Percentiles rank a stretch among this genome's conserved stretches.
phyloP scores from a whole-genome alignment of 2,113 vertebrate species.

The Ardeotis arabs region DNA sequence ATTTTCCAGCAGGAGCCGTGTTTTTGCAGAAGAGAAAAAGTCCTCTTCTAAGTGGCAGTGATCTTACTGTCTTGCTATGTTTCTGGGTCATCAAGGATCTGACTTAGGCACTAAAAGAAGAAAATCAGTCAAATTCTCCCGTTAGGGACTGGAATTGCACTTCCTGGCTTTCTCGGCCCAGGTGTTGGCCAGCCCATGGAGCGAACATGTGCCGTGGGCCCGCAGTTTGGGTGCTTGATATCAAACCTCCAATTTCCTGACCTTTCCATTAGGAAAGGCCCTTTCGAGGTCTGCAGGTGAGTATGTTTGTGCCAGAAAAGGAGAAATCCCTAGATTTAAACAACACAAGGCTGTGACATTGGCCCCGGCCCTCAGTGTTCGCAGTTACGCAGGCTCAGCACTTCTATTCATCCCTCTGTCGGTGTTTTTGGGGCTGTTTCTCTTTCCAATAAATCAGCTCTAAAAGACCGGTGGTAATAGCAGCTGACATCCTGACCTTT shows the following conservation, averaged over 20 bases:
- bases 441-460: neutral
- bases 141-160: neutral
- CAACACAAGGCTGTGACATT: neutral
- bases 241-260: neutral
- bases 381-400: neutral
- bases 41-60: neutral
- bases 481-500: neutral
- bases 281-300: neutral
- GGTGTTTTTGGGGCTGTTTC: neutral
- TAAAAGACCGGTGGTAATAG: neutral
- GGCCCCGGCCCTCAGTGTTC: neutral
- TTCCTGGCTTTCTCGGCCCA: neutral
- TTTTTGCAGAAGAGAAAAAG: neutral
- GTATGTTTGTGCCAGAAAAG: neutral
- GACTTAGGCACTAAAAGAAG: neutral
- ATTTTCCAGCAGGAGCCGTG: neutral
- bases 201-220: fast-evolving
- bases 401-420: neutral
- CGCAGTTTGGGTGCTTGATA: neutral
- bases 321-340: neutral
- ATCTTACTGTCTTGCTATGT: neutral
- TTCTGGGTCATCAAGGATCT: neutral
- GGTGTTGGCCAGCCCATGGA: neutral
- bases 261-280: neutral
- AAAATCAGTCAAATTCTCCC: neutral